Conservation (phyloP, 2,113 vertebrate species). For the Engystomops pustulosus region DNA sequence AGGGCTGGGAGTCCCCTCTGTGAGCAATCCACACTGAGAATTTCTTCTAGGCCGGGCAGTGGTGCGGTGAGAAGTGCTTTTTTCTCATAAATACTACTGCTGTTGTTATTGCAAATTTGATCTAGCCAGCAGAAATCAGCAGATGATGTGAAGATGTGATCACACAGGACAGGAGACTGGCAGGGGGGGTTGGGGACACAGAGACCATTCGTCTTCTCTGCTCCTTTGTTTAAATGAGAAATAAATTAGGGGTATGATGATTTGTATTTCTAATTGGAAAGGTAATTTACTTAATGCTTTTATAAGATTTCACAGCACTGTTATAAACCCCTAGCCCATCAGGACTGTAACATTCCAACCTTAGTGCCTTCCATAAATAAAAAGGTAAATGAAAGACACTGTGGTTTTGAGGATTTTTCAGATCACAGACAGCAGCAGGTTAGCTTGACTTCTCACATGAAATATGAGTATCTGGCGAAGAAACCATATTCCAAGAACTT, state of each 20-base stretch:
- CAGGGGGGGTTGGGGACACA: background rate
- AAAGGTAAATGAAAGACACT: background rate
- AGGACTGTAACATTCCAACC: background rate
- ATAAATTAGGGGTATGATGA: background rate
- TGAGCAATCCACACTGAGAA: slow-evolving; percentile 34
- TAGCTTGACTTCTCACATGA: no score
- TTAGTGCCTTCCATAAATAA: background rate
- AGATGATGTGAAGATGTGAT: slow-evolving; percentile 8
- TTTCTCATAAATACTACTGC: slow-evolving; percentile 33
- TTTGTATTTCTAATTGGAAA: background rate
- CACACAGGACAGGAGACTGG: background rate
- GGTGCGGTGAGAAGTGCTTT: slow-evolving; percentile 28
- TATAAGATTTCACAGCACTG: background rate
- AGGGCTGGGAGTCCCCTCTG: slow-evolving; percentile 1
- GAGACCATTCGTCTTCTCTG: background rate
- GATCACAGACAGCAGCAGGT: background rate
- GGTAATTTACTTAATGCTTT: background rate
- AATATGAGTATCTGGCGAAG: no score
- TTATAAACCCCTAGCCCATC: background rate
- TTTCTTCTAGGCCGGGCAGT: slow-evolving; percentile 27
- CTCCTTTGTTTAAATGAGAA: background rate
- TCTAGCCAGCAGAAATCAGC: slow-evolving; percentile 21
- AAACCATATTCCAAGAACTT: no score
- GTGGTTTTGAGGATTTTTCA: background rate
- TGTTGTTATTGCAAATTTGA: slow-evolving; percentile 40